phyloP scores from a whole-genome alignment of 2,797 vertebrate species.

The Poecilia gillii region DNA sequence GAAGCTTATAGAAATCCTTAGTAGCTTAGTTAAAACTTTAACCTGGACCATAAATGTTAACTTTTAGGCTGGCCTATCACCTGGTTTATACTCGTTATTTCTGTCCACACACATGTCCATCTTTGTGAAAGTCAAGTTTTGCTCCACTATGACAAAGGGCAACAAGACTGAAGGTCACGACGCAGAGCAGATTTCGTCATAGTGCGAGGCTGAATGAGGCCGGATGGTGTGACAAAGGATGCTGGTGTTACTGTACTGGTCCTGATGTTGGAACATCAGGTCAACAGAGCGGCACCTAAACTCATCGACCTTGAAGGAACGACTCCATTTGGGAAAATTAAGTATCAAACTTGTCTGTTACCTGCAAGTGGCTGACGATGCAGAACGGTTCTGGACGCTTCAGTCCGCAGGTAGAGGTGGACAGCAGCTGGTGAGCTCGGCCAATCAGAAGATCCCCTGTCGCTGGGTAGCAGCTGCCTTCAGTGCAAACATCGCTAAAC shows the following conservation, averaged over 20 bases:
- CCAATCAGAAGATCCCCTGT: conserved; percentile 96
- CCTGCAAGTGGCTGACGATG: conserved; percentile 98
- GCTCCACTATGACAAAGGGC: background rate
- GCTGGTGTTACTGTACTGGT: background rate
- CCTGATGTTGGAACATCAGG: background rate
- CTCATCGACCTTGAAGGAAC: background rate
- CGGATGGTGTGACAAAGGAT: background rate
- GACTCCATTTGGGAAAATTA: background rate
- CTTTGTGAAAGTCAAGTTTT: background rate
- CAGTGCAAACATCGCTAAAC: conserved; percentile 90
- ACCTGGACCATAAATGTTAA: background rate
- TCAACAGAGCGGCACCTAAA: background rate
- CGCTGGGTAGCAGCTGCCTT: conserved; percentile 97
- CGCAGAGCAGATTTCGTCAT: background rate
- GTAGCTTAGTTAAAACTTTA: background rate
- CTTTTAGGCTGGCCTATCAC: background rate
- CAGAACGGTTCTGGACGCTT: conserved; percentile 89
- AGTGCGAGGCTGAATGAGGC: background rate
- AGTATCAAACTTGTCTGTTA: conserved; percentile 53
- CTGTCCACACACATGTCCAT: background rate
- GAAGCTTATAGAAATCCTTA: background rate
- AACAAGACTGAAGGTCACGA: background rate
- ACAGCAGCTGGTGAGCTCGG: conserved; percentile 85
- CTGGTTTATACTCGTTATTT: background rate
- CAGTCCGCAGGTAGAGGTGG: conserved; percentile 91